Conservation (phyloP, 2,797 vertebrate genomes). For the Sebastes cheni region DNA sequence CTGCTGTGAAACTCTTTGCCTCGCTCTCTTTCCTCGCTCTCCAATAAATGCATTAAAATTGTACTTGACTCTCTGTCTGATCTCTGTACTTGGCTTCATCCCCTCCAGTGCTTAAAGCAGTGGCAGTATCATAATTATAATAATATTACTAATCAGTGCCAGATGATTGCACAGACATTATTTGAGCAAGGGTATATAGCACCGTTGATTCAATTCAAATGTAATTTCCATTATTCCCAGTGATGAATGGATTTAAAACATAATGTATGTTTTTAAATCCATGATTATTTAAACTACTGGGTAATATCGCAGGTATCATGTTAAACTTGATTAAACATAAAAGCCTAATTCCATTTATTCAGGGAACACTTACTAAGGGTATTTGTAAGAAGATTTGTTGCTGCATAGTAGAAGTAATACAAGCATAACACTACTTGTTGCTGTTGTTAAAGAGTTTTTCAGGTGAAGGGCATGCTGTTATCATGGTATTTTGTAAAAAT, state of each 20-base stretch:
- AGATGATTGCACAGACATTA: constrained; percentile 12
- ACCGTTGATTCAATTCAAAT: neutral
- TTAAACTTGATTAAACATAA: neutral
- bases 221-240: neutral
- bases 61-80: constrained; percentile 1
- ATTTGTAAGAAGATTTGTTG: neutral
- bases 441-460: neutral
- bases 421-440: too few relatives aligned
- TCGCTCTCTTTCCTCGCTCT: neutral
- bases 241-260: neutral
- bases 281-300: neutral
- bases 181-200: neutral
- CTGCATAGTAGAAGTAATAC: neutral
- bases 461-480: neutral
- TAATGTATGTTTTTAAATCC: neutral
- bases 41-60: neutral
- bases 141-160: constrained; percentile 6
- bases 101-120: neutral
- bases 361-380: neutral
- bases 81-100: constrained; percentile 3
- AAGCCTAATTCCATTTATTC: neutral
- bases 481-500: neutral
- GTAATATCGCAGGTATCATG: neutral
- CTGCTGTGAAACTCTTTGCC: neutral
- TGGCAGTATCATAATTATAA: constrained; percentile 4